Percentiles rank a stretch among this genome's conserved stretches.
Conservation (phyloP, 2,888 invertebrate genomes). For the Philereme vetulata region DNA sequence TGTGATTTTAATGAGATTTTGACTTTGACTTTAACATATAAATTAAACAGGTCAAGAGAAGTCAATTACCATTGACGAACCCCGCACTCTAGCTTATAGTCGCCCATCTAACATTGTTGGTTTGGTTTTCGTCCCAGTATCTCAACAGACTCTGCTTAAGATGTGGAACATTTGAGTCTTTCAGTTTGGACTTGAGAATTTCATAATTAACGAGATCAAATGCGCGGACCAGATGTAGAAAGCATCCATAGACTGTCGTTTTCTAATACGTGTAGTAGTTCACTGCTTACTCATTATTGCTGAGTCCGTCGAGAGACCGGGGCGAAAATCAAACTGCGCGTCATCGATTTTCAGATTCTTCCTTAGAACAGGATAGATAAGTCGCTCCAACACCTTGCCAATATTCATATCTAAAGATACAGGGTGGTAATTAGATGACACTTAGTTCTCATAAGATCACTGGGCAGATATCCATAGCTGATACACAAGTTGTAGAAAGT, state of each 20-base stretch:
- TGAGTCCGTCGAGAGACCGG: conserved; percentile 1
- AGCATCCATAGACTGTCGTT: not conserved
- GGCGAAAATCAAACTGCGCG: not conserved
- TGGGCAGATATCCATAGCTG: too few species aligned
- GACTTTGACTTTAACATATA: too few species aligned
- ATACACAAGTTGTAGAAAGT: too few species aligned
- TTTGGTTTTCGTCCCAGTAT: not conserved
- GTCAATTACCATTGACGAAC: not conserved
- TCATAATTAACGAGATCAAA: too few species aligned
- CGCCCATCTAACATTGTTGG: too few species aligned
- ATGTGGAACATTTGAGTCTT: too few species aligned
- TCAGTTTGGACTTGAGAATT: too few species aligned
- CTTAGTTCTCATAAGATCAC: too few species aligned
- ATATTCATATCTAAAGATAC: too few species aligned
- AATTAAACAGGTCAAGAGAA: not conserved
- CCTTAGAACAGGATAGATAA: not conserved
- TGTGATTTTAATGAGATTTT: too few species aligned
- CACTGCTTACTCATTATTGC: conserved; percentile 1
- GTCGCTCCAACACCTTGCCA: conserved; percentile 1
- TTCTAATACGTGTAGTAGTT: not conserved
- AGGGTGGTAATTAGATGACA: too few species aligned
- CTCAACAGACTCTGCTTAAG: too few species aligned
- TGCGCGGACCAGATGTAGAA: not conserved
- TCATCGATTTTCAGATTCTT: not conserved
- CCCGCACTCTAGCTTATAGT: not conserved